A percentile compares a stretch with the other conserved stretches of the same genome.
Conservation (phyloP, 2,113 vertebrate species). For the Phyllostomus discolor region DNA sequence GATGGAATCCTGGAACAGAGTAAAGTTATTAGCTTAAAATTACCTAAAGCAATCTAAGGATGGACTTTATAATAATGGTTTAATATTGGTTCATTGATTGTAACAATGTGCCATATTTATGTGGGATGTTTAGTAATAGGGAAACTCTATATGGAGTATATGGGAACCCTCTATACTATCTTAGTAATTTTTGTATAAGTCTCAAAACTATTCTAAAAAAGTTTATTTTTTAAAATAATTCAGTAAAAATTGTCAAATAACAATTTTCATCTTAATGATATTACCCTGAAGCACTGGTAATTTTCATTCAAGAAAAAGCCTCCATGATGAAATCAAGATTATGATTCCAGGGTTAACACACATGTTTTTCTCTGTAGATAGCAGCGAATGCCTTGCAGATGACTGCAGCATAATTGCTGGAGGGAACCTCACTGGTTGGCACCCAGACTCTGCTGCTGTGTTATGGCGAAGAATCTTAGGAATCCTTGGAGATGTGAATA, state of each 20-base stretch:
- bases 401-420: conserved; percentile 98
- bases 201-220: neutral
- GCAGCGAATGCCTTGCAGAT: conserved; percentile 93
- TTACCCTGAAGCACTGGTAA: neutral
- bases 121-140: neutral
- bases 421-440: conserved; percentile 95
- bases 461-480: conserved; percentile 96
- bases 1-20: neutral
- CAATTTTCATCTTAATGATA: conserved; percentile 13
- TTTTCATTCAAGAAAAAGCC: neutral
- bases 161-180: neutral
- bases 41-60: neutral
- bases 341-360: neutral
- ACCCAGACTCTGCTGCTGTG: conserved; percentile 95
- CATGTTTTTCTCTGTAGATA: conserved; percentile 82
- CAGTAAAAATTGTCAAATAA: neutral
- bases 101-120: neutral
- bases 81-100: neutral
- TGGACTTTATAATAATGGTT: neutral
- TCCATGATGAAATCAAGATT: neutral
- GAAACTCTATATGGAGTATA: neutral
- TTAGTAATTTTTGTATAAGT: neutral
- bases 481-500: conserved; percentile 97
- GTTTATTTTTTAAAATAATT: neutral
- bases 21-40: neutral